Base-by-base conservation (phyloP, 2,113 vertebrate genomes). In the Mesembrinibis cayennensis region DNA sequence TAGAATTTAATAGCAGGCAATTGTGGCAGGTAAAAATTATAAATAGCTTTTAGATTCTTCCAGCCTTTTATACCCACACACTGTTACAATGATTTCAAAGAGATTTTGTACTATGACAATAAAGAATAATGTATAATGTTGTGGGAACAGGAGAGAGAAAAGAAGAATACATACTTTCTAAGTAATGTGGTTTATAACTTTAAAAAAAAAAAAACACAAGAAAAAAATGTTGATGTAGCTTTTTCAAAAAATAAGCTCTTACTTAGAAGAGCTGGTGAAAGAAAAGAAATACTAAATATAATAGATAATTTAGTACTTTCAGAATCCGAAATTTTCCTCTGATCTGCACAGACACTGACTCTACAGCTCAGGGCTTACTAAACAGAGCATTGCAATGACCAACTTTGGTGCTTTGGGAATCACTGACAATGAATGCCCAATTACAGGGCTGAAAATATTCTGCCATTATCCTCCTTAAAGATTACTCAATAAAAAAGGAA, bases 11-110 rank as follows among this genome's bases (percentile, higher is more conserved):
- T 83, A 97, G 82, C 82, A 97, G 92, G 81, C 77, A 97, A 87
- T 49, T 83, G 26, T 96, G 91, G 91, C 72, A 97, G 70, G 89
- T 83, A 97, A 95, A 97, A 98, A 97, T 95, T 96, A 97, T 91
- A 96, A 98, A 95, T 38, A 91, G 82, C 70, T 95, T 97, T 94
- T 50, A 96, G 96, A 97, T 91, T 92, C 91, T 95, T 93, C 85
- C 74, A 93, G 83, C 47, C 77, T 58, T 34, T 89, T 96, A 95
- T 97, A 76, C 29, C n/a, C 84, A 91, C 59, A 92, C 52, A 73
- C 36, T 40, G 70, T 87, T 90, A 78, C 89, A 90, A 67, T 87
- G 66, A 97, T 95, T 97, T 97, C 79, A 65, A 89, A 74, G 44
- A 93, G 52, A 93, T 97, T 89, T 82, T 95, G 76, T 76, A 95